phyloP scores from a whole-genome alignment of 2,797 vertebrate species.

The Spatula versicolor region DNA sequence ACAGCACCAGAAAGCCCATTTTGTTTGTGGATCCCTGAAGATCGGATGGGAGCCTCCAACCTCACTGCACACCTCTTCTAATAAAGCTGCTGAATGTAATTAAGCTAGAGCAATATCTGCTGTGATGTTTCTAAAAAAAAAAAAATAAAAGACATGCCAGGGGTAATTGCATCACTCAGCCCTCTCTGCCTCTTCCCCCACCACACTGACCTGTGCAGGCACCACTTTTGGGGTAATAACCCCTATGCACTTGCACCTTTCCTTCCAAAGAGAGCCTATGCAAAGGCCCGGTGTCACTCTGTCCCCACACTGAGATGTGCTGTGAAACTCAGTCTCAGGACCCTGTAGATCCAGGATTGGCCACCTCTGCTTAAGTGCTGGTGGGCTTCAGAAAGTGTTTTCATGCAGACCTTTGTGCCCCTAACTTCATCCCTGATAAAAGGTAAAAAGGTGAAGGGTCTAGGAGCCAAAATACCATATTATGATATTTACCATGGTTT shows the following conservation, averaged over 20 bases:
- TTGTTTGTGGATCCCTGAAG: conserved; percentile 21
- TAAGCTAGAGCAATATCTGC: not conserved
- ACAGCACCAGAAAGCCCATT: not conserved
- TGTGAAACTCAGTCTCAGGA: not conserved
- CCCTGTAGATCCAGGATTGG: not conserved
- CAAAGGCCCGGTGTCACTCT: not conserved
- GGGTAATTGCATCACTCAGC: not conserved
- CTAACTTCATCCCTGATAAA: accelerated
- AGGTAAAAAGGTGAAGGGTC: not conserved
- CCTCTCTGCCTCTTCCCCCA: not conserved
- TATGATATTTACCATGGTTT: not conserved
- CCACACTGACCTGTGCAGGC: not conserved
- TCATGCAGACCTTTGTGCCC: not conserved
- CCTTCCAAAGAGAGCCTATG: not conserved
- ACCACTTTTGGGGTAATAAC: not conserved
- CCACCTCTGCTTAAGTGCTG: not conserved
- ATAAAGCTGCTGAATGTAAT: conserved; percentile 3
- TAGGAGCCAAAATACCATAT: not conserved
- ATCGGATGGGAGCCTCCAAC: not conserved
- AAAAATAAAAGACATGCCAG: not conserved
- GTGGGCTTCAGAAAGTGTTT: not conserved
- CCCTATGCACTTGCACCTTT: not conserved
- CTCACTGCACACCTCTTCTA: not conserved
- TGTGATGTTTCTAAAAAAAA: not conserved
- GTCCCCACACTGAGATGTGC: not conserved